Percentiles rank a stretch among this genome's conserved stretches.
These are phyloP conservation scores for Squalus acanthias DNA, from an alignment of 2,797 vertebrate species.

Conservation along the genomic window DNA sequence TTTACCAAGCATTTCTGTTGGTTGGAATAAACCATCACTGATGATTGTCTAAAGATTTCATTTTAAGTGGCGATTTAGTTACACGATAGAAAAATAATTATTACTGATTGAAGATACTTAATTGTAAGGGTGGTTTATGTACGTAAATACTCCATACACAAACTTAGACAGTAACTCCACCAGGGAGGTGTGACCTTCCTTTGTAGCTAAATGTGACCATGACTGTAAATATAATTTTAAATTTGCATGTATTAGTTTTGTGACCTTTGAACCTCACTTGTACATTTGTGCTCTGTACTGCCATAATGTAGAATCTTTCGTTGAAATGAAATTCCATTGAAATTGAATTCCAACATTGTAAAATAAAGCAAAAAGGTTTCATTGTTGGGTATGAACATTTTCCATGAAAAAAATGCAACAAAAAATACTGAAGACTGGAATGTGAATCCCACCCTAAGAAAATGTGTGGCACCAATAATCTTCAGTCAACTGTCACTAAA, in stretches of 20 bases:
- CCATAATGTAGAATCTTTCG: neutral
- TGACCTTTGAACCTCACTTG: neutral
- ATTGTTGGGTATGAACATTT: neutral
- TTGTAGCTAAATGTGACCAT: neutral
- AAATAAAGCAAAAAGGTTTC: slow-evolving; percentile 2
- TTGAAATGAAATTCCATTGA: neutral
- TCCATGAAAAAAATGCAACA: neutral
- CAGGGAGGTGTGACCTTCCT: neutral
- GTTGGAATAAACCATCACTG: neutral
- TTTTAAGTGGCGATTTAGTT: neutral
- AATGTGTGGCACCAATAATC: too few species aligned
- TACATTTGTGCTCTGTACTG: neutral
- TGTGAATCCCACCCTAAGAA: neutral
- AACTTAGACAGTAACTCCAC: neutral
- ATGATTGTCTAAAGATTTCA: neutral
- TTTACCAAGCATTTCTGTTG: neutral
- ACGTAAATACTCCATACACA: neutral
- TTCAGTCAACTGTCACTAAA: neutral
- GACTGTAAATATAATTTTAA: neutral
- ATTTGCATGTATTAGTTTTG: neutral
- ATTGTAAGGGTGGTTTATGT: neutral
- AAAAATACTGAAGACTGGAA: neutral
- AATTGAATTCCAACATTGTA: neutral
- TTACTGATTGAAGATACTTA: neutral
- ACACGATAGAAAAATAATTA: neutral